These are phyloP conservation scores for Cacoxenus indagator DNA, from an alignment of 2,888 invertebrate species.

Conservation along the genomic window DNA sequence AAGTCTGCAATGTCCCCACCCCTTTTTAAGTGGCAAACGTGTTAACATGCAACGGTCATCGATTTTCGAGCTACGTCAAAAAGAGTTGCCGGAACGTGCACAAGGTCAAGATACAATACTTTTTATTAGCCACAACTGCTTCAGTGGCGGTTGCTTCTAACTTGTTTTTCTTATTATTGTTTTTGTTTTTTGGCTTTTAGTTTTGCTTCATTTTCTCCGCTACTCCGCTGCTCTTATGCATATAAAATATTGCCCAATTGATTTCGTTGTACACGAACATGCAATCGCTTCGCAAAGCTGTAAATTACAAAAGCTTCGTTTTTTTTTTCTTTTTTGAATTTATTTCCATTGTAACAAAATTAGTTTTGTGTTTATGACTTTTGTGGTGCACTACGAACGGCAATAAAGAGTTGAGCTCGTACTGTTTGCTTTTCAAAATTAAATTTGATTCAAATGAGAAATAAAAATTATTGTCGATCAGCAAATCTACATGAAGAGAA, in stretches of 20 bases:
- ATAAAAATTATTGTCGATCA: too few relatives aligned
- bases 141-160: neutral
- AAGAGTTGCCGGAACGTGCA: conserved; percentile 45
- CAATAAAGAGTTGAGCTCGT: too few relatives aligned
- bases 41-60: conserved; percentile 60
- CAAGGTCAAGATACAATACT: conserved; percentile 63
- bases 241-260: conserved; percentile 17
- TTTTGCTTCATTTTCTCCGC: conserved; percentile 12
- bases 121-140: conserved; percentile 22
- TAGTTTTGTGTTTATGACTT: conserved; percentile 12
- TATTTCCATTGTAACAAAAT: neutral
- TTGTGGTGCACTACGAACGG: neutral
- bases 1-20: too few relatives aligned
- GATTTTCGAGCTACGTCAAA: conserved; percentile 39
- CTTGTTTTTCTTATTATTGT: neutral
- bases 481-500: too few relatives aligned
- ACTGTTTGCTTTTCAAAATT: too few relatives aligned
- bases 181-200: neutral
- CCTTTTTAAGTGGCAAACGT: conserved; percentile 40
- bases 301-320: conserved; percentile 12
- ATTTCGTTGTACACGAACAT: conserved; percentile 44
- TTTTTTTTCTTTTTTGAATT: conserved; percentile 21
- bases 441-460: too few relatives aligned
- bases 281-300: conserved; percentile 33
- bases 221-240: neutral